Evolutionary conservation across 1,140 invertebrate species (phyloP), one percentile per base, ranked within the genome.

Genomic region (Rhopalosiphum maidis): DNA sequence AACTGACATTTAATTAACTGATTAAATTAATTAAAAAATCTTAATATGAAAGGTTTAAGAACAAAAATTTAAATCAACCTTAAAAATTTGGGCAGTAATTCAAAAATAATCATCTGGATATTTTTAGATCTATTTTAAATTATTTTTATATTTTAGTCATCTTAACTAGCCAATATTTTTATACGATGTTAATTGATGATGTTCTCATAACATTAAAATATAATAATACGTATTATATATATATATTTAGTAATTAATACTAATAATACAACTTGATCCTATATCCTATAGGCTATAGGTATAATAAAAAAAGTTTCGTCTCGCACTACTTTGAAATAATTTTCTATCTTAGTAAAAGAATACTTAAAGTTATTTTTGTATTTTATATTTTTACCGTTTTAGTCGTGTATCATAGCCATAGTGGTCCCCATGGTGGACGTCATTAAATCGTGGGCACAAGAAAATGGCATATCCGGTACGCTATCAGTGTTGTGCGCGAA

Each of bases 401-500:
- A 99, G 97, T 98, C 98, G 46, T 99, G 98, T 95, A 97, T 99
- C 93, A 97, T 99, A 90, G 99, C 97, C 55, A 96, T 99, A 93
- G 97, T 99, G 93, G 98, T 99, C 93, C 99, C 99, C 87, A 98
- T 99, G 95, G 97, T 98, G 48, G 98, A 99, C 94, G 97, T 98
- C 41, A 96, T 99, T 23, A 98, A 98, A 95, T 97, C 97, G 94
- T 99, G 98, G 97, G 98, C 98, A 23, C 95, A 96, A 93, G 98
- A 98, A 95, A 97, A 99, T 94, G 97, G 97, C 94, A 97, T 99
- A 94, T 96, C 97, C 46, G 98, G 98, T 88, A 98, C 97, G 1
- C 96, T 99, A 88, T 98, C 98, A 90, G 97, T 98, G 41, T 96
- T 99, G 2, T 99, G 98, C 95, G 97, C 97, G 94, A 97, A 99